Percentiles rank a stretch among this genome's conserved stretches.
Conservation (phyloP, 2,113 vertebrate genomes). For the Scolopax mira region DNA sequence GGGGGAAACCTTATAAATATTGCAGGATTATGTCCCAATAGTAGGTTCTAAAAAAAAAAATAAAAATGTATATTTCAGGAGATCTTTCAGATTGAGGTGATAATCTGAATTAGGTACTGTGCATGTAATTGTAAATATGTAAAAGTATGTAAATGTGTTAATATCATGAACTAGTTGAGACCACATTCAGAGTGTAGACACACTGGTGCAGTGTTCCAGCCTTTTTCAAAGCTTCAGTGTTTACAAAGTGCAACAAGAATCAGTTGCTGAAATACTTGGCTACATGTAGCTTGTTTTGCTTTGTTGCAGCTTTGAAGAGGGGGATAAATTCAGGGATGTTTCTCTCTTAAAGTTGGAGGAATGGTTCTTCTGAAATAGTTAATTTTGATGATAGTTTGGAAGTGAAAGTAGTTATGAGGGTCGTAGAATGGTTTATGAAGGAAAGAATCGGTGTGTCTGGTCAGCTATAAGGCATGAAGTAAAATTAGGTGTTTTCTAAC, state of each 20-base stretch:
- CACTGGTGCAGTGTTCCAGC: neutral
- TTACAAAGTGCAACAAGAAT: neutral
- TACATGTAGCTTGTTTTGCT: neutral
- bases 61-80: neutral
- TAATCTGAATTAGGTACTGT: neutral
- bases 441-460: neutral
- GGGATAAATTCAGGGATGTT: neutral
- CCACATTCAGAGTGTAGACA: neutral
- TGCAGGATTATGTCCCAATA: neutral
- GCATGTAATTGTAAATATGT: neutral
- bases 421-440: neutral
- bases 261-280: neutral
- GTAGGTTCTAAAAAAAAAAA: accelerated
- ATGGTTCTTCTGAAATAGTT: neutral
- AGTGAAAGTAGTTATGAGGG: neutral
- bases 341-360: neutral
- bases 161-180: neutral
- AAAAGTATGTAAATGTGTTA: neutral
- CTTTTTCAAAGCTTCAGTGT: neutral
- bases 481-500: neutral
- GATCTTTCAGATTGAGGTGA: neutral
- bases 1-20: neutral
- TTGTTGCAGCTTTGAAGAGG: neutral
- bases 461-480: neutral
- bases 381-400: neutral